These are phyloP conservation scores for Lacanobia oleracea DNA, from an alignment of 2,888 invertebrate species.

Conservation along the genomic window DNA sequence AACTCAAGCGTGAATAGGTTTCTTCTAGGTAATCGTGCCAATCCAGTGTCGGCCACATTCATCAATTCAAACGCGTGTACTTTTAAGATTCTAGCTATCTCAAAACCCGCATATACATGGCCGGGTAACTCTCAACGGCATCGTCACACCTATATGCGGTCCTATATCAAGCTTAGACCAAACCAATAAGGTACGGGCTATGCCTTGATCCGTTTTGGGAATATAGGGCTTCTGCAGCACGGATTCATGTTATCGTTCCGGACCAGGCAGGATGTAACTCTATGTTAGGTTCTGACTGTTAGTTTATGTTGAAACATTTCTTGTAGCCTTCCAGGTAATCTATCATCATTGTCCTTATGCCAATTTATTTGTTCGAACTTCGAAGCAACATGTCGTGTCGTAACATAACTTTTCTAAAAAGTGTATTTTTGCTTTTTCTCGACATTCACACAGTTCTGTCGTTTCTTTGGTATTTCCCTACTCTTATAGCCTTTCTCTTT, in stretches of 20 bases:
- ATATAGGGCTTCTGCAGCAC: constrained; percentile 10
- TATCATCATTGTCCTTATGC: too few species aligned
- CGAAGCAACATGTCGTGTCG: too few species aligned
- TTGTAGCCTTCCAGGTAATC: too few species aligned
- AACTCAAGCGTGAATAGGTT: not conserved
- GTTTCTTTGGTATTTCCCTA: too few species aligned
- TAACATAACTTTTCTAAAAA: too few species aligned
- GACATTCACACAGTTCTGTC: too few species aligned
- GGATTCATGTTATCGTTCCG: constrained; percentile 20
- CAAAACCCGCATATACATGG: not conserved
- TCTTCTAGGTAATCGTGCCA: not conserved
- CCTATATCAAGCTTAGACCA: constrained; percentile 32
- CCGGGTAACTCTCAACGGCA: not conserved
- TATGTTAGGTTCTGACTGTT: not conserved
- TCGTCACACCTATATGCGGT: constrained; percentile 1
- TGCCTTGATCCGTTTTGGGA: constrained; percentile 38
- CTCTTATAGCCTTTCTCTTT: too few species aligned
- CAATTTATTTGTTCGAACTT: too few species aligned
- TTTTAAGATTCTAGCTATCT: not conserved
- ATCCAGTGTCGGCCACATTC: not conserved
- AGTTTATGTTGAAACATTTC: not conserved
- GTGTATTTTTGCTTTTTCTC: too few species aligned
- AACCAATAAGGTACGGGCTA: constrained; percentile 24
- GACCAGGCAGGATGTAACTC: not conserved
- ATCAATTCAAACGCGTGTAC: not conserved